Percentiles rank a stretch among this genome's conserved stretches.
Conservation (phyloP, 2,888 invertebrate species). For the Quadriops clusia region DNA sequence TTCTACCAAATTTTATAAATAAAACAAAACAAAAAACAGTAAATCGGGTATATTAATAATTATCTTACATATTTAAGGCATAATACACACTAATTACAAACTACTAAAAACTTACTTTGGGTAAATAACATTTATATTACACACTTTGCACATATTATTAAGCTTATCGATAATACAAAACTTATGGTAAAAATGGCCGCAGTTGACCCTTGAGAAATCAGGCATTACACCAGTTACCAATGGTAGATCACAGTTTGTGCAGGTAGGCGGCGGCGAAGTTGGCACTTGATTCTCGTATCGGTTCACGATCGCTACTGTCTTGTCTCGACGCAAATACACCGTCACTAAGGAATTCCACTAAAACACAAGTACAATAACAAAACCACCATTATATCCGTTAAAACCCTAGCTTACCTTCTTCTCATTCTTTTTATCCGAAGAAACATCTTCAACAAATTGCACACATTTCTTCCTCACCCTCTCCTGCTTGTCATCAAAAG, state of each 20-base stretch:
- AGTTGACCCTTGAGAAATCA: constrained; percentile 21
- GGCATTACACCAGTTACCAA: constrained; percentile 24
- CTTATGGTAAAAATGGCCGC: constrained; percentile 29
- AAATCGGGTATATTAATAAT: too few relatives aligned
- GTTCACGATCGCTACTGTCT: constrained; percentile 16
- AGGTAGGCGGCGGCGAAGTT: constrained; percentile 13
- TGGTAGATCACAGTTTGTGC: constrained; percentile 27
- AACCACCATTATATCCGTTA: too few relatives aligned
- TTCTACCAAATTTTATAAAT: too few relatives aligned
- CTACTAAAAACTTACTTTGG: neutral
- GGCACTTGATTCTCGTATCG: neutral
- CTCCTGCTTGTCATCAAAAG: constrained; percentile 31
- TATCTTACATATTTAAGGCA: constrained; percentile 2
- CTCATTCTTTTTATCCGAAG: constrained; percentile 10
- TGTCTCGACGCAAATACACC: constrained; percentile 24
- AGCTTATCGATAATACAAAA: constrained; percentile 23
- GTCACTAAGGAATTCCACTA: constrained; percentile 26
- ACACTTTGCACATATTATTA: constrained; percentile 23
- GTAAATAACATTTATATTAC: constrained; percentile 12
- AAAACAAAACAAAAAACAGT: too few relatives aligned
- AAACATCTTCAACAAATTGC: constrained; percentile 12
- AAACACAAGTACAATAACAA: constrained; percentile 18
- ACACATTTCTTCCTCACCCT: constrained; percentile 10
- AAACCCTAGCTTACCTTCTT: neutral
- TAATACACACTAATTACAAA: neutral